Evolutionary conservation across 2,888 invertebrate species (phyloP).

Genomic region (Galeopsomyia nigrocyanea): DNA sequence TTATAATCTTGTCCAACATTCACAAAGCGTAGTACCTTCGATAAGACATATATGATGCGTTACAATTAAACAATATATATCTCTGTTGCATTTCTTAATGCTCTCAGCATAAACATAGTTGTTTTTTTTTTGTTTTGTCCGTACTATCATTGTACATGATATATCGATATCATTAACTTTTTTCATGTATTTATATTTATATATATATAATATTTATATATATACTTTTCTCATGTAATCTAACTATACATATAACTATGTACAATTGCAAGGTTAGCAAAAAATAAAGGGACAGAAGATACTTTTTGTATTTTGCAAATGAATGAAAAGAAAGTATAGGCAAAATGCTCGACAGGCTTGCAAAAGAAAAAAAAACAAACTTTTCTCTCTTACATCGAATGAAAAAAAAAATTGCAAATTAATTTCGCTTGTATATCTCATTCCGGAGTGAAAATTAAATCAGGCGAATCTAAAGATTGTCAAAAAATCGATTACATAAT

Average conservation of each 20-base stretch:
- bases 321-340: constrained; percentile 17
- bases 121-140: constrained; percentile 47
- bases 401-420: no score
- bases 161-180: constrained; percentile 46
- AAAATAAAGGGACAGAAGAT: constrained; percentile 31
- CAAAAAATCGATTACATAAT: no score
- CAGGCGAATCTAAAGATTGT: constrained; percentile 7
- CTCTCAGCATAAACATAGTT: constrained; percentile 49
- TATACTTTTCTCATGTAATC: constrained; percentile 58
- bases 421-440: not conserved
- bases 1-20: constrained; percentile 37
- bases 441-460: constrained; percentile 19
- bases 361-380: constrained; percentile 28
- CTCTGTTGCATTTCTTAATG: constrained; percentile 9
- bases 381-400: not conserved
- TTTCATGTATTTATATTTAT: constrained; percentile 46
- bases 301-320: constrained; percentile 16
- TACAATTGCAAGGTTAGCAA: constrained; percentile 61
- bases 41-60: constrained; percentile 45
- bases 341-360: constrained; percentile 10
- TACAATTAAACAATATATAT: constrained; percentile 46
- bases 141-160: constrained; percentile 51
- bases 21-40: constrained; percentile 22
- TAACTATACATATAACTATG: constrained; percentile 69
- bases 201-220: constrained; percentile 51